Evolutionary conservation across 30 jellyfish, hydroid and myxozoan genomes (phyloP).

Genomic region (Aurelia aurita): DNA sequence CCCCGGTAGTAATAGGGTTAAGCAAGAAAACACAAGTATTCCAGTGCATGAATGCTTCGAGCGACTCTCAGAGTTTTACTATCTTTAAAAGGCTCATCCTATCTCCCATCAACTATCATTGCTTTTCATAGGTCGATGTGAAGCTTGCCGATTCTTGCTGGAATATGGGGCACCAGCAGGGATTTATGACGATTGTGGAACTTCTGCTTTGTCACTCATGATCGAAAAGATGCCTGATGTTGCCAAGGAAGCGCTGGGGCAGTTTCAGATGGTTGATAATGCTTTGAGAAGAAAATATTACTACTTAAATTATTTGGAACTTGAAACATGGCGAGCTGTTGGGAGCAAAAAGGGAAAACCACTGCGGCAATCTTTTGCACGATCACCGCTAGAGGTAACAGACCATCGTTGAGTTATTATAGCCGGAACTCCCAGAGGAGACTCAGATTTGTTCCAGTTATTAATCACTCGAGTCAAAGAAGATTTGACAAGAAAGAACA

Average conservation of each 20-base stretch:
- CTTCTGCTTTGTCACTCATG: slow-evolving; percentile 77
- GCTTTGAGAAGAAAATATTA: slow-evolving; percentile 72
- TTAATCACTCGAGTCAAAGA: too few species aligned
- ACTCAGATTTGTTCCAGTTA: too few species aligned
- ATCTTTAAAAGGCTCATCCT: too few species aligned
- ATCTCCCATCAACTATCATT: background rate
- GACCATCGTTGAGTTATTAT: background rate
- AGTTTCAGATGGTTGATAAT: slow-evolving; percentile 75
- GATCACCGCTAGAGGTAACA: slow-evolving; percentile 84
- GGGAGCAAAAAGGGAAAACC: slow-evolving; percentile 64
- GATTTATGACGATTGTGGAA: slow-evolving; percentile 89
- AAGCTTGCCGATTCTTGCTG: slow-evolving; percentile 75
- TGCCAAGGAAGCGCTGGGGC: slow-evolving; percentile 90
- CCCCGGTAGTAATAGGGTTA: too few species aligned
- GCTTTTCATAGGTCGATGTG: slow-evolving; percentile 71
- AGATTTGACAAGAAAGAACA: too few species aligned
- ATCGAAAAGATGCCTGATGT: slow-evolving; percentile 96
- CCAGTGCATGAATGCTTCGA: too few species aligned
- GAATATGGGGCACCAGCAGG: slow-evolving; percentile 97
- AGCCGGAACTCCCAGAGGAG: background rate
- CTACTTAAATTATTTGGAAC: slow-evolving; percentile 77
- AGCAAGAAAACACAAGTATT: too few species aligned
- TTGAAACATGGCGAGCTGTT: slow-evolving; percentile 60
- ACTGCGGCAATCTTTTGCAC: slow-evolving; percentile 72
- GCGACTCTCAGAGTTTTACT: too few species aligned